phyloP scores from a whole-genome alignment of 2,113 vertebrate genomes.

The Erpornis zantholeuca region DNA sequence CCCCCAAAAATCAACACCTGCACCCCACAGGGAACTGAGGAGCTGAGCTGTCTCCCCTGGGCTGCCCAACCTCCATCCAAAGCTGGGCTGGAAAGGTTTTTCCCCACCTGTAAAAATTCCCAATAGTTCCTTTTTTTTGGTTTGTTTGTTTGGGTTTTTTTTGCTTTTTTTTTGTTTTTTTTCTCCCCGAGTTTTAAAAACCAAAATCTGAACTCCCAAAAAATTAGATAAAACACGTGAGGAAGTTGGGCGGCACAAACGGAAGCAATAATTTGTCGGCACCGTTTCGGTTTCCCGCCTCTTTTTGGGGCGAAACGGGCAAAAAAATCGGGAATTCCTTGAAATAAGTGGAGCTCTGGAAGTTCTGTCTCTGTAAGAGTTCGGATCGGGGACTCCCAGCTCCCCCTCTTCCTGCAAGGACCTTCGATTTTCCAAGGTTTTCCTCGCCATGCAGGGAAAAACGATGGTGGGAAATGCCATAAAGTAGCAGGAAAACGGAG shows the following conservation, averaged over 20 bases:
- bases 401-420: not conserved
- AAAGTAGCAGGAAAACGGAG: fast-evolving
- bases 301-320: not conserved
- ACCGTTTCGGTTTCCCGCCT: not conserved
- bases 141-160: too few relatives aligned
- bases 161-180: too few relatives aligned
- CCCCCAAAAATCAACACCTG: not conserved
- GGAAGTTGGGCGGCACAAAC: not conserved
- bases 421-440: not conserved
- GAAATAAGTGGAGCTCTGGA: not conserved
- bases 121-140: not conserved
- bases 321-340: not conserved
- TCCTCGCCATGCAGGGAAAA: not conserved
- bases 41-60: not conserved
- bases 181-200: not conserved
- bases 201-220: too few relatives aligned
- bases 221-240: not conserved
- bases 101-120: not conserved
- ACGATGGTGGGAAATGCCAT: not conserved
- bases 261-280: fast-evolving
- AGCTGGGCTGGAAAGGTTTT: not conserved
- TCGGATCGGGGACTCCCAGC: fast-evolving
- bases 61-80: not conserved
- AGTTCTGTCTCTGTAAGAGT: not conserved
- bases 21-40: not conserved